Base-by-base conservation (phyloP, 1,140 invertebrate species). In the Drosophila pseudoobscura region DNA sequence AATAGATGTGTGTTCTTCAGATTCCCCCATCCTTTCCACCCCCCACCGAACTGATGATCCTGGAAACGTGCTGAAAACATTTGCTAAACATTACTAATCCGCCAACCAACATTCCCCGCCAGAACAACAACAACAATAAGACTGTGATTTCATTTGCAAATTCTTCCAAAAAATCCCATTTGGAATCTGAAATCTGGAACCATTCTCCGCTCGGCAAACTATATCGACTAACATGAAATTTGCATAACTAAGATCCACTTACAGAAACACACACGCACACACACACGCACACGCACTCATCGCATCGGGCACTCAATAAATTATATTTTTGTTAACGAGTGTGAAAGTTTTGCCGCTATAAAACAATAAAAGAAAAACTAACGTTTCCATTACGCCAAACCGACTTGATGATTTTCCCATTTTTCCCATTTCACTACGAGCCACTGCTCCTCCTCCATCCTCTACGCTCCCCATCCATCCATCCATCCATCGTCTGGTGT, bases 331-430 rank as follows among this genome's bases (percentile, higher is more conserved):
- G 57, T 70, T 82, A 82, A 82, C 74, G 68, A 85, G 72, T 70
- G 80, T 87, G 80, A 85, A 85, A 85, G 80, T 85, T 85, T 87
- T 75, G 61, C 60, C 66, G 70, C 61, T 59, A 65, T 64, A 41
- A 62, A 65, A 74, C 59, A 63, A 84, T 75, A 75, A 83, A 83
- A 59, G 78, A 87, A 85, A 84, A 85, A 74, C 53, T 68, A 80
- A 72, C 75, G 69, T 84, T 85, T 84, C 68, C 80, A 78, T 82
- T 71, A 82, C 63, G 73, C 66, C 59, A 69, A 75, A 52, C 56
- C 72, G 55, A 68, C 62, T 45, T 80, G 55, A 85, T 76, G 60
- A 70, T 75, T 47, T 80, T 78, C 87, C 55, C 71, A 78, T 51
- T 47, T 44, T n/a, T 20, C 1, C 24, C 24, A 26, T 5, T 26